Conservation (phyloP, 2,797 vertebrate genomes). For the Stomatorhinus walkeri region DNA sequence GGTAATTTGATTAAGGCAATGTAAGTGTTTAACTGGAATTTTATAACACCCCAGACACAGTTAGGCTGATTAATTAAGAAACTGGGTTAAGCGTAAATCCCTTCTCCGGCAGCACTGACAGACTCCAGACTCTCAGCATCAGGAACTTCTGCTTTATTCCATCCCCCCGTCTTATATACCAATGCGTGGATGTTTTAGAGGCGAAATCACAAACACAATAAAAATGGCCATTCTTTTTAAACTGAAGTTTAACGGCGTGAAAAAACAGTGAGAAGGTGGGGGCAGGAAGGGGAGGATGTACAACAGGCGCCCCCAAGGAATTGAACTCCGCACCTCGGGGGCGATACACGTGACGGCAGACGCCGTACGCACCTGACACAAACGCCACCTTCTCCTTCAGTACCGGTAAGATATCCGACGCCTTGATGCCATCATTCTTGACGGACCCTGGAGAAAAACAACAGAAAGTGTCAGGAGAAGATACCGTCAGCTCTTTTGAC, state of each 20-base stretch:
- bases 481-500: background rate
- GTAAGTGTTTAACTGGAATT: slow-evolving; percentile 7
- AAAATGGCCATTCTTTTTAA: background rate
- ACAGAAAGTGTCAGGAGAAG: background rate
- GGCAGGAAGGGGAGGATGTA: background rate
- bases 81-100: background rate
- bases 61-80: background rate
- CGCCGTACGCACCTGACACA: slow-evolving; percentile 77
- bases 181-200: background rate
- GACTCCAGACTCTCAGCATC: background rate
- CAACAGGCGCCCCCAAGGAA: background rate
- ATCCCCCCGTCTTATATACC: background rate
- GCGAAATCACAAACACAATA: background rate
- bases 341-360: background rate
- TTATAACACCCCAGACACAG: background rate
- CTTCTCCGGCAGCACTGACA: background rate
- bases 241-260: background rate
- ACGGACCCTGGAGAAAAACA: slow-evolving; percentile 71
- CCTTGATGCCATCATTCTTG: slow-evolving; percentile 88
- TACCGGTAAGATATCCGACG: slow-evolving; percentile 86
- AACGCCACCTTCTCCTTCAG: slow-evolving; percentile 98
- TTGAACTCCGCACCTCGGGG: background rate
- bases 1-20: background rate
- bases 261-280: background rate
- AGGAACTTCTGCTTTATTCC: background rate